Evolutionary conservation across 2,888 invertebrate species (phyloP).

Genomic region (Dinocampus coccinellae): DNA sequence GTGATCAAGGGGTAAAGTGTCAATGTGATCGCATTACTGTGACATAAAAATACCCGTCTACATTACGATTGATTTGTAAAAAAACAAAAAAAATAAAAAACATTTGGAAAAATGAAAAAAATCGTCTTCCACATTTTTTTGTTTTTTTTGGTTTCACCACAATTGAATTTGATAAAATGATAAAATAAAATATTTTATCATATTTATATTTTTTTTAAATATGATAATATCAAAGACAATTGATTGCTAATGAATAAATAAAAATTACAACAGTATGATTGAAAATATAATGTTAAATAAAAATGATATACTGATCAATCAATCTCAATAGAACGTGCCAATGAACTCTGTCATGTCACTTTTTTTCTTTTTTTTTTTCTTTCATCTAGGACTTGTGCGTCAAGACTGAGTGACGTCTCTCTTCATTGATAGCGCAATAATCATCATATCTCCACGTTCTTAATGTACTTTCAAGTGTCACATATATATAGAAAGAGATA

Average conservation of each 20-base stretch:
- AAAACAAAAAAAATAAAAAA: too few relatives aligned
- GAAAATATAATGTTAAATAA: too few relatives aligned
- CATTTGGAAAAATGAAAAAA: neutral
- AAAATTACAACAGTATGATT: too few relatives aligned
- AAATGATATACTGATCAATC: neutral
- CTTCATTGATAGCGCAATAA: neutral
- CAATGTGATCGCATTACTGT: neutral
- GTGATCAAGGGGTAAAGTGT: neutral
- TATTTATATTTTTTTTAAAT: too few relatives aligned
- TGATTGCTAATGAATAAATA: too few relatives aligned
- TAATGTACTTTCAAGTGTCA: neutral
- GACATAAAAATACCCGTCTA: slow-evolving; percentile 19
- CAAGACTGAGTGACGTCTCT: neutral
- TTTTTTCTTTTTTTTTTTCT: neutral
- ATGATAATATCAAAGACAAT: too few relatives aligned
- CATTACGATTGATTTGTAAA: slow-evolving; percentile 22
- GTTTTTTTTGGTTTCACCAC: too few relatives aligned
- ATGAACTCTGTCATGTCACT: neutral
- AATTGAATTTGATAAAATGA: too few relatives aligned
- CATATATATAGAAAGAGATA: too few relatives aligned
- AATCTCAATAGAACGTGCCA: neutral
- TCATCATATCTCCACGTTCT: neutral
- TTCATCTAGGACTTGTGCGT: neutral
- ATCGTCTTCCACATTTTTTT: neutral
- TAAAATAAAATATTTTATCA: too few relatives aligned